Evolutionary conservation across 2,888 invertebrate species (phyloP).

Genomic region (Drosophila nigricruria): DNA sequence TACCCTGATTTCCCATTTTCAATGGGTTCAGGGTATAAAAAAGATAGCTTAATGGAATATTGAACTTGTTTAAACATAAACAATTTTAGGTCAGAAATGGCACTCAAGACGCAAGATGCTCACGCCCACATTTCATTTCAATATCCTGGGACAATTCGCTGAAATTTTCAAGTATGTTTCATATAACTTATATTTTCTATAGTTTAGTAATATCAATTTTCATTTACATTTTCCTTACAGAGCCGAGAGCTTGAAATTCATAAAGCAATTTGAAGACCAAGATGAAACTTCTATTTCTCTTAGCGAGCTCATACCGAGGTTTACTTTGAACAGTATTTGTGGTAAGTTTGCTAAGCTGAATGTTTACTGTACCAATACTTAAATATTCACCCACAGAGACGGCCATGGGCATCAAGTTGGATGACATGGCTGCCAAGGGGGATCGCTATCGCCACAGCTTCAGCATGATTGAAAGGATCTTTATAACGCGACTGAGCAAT

Average conservation of each 20-base stretch:
- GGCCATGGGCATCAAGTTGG: constrained; percentile 77
- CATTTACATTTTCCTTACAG: constrained; percentile 31
- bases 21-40: too few species aligned
- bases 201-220: neutral
- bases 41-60: fast-evolving
- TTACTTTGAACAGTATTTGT: constrained; percentile 80
- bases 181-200: too few species aligned
- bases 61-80: neutral
- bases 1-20: too few species aligned
- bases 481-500: constrained; percentile 70
- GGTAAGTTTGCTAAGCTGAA: constrained; percentile 48
- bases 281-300: constrained; percentile 52
- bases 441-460: constrained; percentile 73
- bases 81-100: constrained; percentile 75
- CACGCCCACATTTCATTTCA: constrained; percentile 82
- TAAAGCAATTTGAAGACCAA: constrained; percentile 50
- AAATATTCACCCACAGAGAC: constrained; percentile 67
- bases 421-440: constrained; percentile 74
- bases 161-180: constrained; percentile 79
- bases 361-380: neutral
- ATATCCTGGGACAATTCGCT: constrained; percentile 75
- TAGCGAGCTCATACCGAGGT: constrained; percentile 75
- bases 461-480: constrained; percentile 67
- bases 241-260: constrained; percentile 78
- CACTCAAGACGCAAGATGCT: constrained; percentile 78